Base-by-base conservation (phyloP, 2,888 invertebrate genomes). In the Pediacus dermestoides region DNA sequence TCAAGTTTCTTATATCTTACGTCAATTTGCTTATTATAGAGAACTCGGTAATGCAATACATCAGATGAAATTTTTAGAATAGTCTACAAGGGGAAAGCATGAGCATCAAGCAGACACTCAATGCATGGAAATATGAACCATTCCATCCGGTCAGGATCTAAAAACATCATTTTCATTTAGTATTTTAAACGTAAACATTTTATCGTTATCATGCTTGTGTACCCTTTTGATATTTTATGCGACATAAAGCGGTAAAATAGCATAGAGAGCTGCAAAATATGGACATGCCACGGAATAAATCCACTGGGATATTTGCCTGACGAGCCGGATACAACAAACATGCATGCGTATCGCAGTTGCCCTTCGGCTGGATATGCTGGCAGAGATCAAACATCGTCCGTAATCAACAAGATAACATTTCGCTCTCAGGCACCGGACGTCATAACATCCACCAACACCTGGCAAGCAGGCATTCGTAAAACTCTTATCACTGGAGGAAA, bases 261-360 rank as follows among this genome's bases (percentile, higher is more conserved):
- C 31, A 34, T 30, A 28, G 32, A 34, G 22, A 34, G 30, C 13
- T 13, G 33, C 41, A 30, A 44, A 46, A 49, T 46, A 42, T 44
- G 44, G 44, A 42, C 44, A 42, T 38, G 39, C 36, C 39, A 44
- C 27, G 39, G 42, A 39, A 46, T 46, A 46, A 48, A 44, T 34
- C 44, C 38, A n/a, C 16, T 9, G 7, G 28, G 6, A 28, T 28
- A 28, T 28, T 28, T 28, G 28, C 28, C 10, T 28, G 28, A 28
- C 28, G 28, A 28, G 28, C 28, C 28, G 28, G 28, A 28, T 28
- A 14, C 14, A 28, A 28, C 28, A 13, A 28, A 28, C 28, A 28
- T 28, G 28, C 14, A 28, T 28, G 28, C 12, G 28, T 28, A 28
- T 28, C 28, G 10, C 23, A 13, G 3, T 12, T 18, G 28, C 28